phyloP scores from a whole-genome alignment of 2,113 vertebrate species.

The Limnothrissa miodon region DNA sequence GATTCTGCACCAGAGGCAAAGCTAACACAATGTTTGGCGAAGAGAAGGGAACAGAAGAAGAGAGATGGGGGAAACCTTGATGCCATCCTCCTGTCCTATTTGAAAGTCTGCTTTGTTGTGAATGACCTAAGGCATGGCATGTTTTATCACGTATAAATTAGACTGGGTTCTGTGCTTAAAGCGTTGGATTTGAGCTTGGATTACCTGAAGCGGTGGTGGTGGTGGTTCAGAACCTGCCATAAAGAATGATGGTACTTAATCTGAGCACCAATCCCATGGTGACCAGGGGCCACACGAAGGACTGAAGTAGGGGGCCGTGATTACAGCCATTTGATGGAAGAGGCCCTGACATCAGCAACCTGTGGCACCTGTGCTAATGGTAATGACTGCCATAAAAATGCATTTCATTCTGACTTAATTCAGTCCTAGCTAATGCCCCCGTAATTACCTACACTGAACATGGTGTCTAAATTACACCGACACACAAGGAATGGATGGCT shows the following conservation, averaged over 20 bases:
- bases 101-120: not conserved
- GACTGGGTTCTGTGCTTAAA: not conserved
- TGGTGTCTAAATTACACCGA: constrained; percentile 20
- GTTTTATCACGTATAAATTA: not conserved
- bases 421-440: not conserved
- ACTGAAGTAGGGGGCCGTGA: not conserved
- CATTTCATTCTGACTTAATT: not conserved
- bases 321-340: not conserved
- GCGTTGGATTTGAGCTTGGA: not conserved
- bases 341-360: not conserved
- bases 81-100: not conserved
- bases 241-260: not conserved
- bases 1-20: not conserved
- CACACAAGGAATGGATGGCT: not conserved
- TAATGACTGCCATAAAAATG: not conserved
- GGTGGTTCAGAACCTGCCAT: too few relatives aligned
- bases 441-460: constrained; percentile 32
- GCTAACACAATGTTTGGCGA: not conserved
- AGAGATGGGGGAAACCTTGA: not conserved
- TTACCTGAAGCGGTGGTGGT: constrained; percentile 9
- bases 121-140: not conserved
- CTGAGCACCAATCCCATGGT: not conserved
- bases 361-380: not conserved
- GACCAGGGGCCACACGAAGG: not conserved
- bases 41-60: not conserved